Conservation (phyloP, 2,113 vertebrate species). For the Corythoichthys intestinalis region DNA sequence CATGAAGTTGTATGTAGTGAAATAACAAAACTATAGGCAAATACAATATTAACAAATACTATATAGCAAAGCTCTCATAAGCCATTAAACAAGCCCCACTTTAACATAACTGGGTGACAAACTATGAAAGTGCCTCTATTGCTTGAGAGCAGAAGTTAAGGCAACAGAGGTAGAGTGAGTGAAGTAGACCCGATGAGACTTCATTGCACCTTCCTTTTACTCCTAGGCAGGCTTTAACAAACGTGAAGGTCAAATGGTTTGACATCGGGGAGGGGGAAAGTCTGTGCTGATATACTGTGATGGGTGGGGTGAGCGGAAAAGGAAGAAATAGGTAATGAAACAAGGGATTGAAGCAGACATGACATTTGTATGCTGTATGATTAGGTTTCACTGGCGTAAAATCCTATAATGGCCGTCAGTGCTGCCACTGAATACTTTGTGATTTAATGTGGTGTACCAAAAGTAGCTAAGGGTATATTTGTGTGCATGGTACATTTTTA, state of each 20-base stretch:
- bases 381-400: constrained; percentile 17
- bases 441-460: constrained; percentile 31
- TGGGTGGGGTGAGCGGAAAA: constrained; percentile 21
- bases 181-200: neutral
- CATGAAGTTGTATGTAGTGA: constrained; percentile 20
- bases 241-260: constrained; percentile 25
- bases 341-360: constrained; percentile 30
- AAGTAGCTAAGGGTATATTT: constrained; percentile 22
- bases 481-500: neutral
- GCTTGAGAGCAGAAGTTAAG: neutral
- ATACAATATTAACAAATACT: constrained; percentile 19
- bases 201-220: constrained; percentile 3
- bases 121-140: constrained; percentile 4
- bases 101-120: neutral
- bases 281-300: constrained; percentile 22
- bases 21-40: constrained; percentile 16
- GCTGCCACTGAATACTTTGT: constrained; percentile 25
- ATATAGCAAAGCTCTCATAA: constrained; percentile 5
- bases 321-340: constrained; percentile 50
- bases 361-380: constrained; percentile 5
- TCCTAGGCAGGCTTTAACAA: constrained; percentile 16
- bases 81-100: constrained; percentile 7
- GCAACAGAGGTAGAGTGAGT: constrained; percentile 17
- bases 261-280: constrained; percentile 23
- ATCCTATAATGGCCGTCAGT: constrained; percentile 23